These are phyloP conservation scores for Hetaerina americana DNA, from an alignment of 1,140 invertebrate species.

Conservation along the genomic window DNA sequence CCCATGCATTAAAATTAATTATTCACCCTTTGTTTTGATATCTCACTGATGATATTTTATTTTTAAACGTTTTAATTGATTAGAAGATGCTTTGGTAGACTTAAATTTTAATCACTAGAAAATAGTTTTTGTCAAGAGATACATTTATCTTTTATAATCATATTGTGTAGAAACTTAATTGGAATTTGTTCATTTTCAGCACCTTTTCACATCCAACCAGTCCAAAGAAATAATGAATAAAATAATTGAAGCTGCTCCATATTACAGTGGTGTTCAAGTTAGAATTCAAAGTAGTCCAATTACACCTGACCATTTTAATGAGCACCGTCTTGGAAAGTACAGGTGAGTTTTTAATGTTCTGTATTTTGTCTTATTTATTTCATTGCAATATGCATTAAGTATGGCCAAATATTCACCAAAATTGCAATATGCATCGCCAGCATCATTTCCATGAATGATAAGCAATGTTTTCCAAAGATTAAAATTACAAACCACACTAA, in stretches of 20 bases:
- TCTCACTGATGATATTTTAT: no score
- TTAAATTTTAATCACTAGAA: background rate
- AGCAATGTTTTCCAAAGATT: no score
- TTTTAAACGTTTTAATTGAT: no score
- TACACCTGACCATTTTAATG: slow-evolving; percentile 69
- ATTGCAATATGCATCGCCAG: no score
- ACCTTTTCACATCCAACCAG: slow-evolving; percentile 75
- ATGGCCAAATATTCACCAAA: no score
- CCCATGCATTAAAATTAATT: no score
- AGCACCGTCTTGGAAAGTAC: slow-evolving; percentile 80
- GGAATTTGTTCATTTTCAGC: slow-evolving; percentile 32
- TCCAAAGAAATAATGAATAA: slow-evolving; percentile 76
- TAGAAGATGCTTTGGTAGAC: background rate
- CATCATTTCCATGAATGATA: no score
- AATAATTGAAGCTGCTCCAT: slow-evolving; percentile 63
- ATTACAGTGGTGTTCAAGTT: slow-evolving; percentile 68
- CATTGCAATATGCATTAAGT: slow-evolving; percentile 9
- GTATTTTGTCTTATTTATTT: slow-evolving; percentile 7
- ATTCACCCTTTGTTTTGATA: no score
- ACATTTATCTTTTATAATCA: background rate
- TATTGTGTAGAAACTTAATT: background rate
- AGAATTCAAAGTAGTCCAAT: slow-evolving; percentile 72
- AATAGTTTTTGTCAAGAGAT: slow-evolving; percentile 1
- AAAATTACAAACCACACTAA: no score
- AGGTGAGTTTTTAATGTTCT: slow-evolving; percentile 40